These are phyloP conservation scores for Dipodomys ordii DNA, from an alignment of 2,113 vertebrate genomes.

Conservation along the genomic window DNA sequence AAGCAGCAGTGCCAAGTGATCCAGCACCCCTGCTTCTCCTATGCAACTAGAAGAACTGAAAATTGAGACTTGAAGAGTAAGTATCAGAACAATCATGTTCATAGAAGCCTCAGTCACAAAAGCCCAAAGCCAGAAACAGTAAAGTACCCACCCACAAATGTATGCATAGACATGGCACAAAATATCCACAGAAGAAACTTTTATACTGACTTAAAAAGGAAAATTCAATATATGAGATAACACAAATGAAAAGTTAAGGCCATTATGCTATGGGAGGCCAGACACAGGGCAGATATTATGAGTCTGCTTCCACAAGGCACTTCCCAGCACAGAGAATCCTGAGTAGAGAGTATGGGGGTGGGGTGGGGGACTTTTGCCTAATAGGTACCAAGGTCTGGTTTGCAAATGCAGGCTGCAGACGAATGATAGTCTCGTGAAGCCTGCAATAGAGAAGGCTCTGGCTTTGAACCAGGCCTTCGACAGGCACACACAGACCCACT, in stretches of 20 bases:
- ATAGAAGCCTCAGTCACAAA: rapidly evolving
- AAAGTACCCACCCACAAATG: background rate
- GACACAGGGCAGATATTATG: background rate
- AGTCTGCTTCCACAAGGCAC: background rate
- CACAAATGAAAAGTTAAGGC: too few species aligned
- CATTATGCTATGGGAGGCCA: background rate
- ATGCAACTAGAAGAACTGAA: background rate
- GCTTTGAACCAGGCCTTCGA: too few species aligned
- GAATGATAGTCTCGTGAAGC: background rate
- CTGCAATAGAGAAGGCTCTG: background rate
- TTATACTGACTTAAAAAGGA: background rate
- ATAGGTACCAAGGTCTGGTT: background rate
- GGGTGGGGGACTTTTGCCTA: too few species aligned
- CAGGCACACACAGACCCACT: constrained; percentile 46
- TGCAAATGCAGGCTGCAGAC: background rate
- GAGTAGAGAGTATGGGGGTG: too few species aligned
- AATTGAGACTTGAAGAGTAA: background rate
- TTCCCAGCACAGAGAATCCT: too few species aligned
- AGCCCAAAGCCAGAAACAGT: background rate
- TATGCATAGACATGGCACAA: background rate
- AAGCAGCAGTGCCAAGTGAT: rapidly evolving
- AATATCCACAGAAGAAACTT: rapidly evolving
- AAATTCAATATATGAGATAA: background rate
- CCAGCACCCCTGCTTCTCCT: too few species aligned
- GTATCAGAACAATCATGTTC: too few species aligned